Percentiles rank a stretch among this genome's conserved stretches.
These are phyloP conservation scores for Lophius piscatorius DNA, from an alignment of 2,113 vertebrate genomes.

Conservation along the genomic window DNA sequence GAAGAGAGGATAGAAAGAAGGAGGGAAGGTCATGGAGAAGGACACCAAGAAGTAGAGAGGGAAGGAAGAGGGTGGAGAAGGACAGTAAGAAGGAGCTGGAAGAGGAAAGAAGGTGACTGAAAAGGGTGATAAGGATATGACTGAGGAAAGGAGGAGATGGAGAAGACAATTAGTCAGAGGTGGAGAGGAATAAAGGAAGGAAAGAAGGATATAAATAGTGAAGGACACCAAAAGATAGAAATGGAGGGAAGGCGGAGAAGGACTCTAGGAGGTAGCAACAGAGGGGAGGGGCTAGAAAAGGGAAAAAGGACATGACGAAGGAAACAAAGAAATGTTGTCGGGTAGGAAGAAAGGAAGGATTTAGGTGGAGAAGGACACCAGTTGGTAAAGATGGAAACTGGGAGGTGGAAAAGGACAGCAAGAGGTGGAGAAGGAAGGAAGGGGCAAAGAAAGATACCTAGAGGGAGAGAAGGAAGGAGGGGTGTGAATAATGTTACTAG, in stretches of 20 bases:
- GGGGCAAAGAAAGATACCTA: neutral
- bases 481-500: neutral
- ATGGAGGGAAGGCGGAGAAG: too few species aligned
- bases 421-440: neutral
- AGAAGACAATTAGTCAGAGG: too few species aligned
- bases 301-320: too few species aligned
- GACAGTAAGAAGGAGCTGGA: neutral
- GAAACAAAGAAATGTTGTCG: too few species aligned
- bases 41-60: neutral
- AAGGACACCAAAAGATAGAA: too few species aligned
- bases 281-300: too few species aligned
- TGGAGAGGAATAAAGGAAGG: too few species aligned
- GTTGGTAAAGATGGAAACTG: too few species aligned
- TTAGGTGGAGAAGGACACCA: too few species aligned
- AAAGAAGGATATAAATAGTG: too few species aligned
- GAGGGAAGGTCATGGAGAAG: neutral
- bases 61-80: neutral
- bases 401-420: neutral
- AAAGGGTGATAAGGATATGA: fast-evolving
- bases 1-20: neutral
- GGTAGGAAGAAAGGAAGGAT: too few species aligned
- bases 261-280: too few species aligned
- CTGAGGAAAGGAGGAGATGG: neutral
- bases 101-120: neutral
- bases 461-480: neutral